A percentile compares a stretch with the other conserved stretches of the same genome.
Evolutionary conservation across 2,113 vertebrate genomes (phyloP).

Genomic region (Helogale parvula): DNA sequence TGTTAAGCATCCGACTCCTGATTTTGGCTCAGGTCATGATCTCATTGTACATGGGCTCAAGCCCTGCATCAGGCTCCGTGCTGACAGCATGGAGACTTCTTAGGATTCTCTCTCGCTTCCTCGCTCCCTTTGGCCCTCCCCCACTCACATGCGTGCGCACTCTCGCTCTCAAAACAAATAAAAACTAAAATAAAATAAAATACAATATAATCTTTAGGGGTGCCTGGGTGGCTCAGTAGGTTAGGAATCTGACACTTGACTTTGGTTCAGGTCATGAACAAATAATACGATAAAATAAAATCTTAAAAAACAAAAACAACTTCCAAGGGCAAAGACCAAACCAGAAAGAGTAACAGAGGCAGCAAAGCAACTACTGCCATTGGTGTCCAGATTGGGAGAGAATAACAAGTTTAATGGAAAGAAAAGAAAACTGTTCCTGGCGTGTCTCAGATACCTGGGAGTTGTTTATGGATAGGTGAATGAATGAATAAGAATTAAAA

Average conservation of each 20-base stretch:
- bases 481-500: slow-evolving; percentile 22
- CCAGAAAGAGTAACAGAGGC: background rate
- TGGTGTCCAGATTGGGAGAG: background rate
- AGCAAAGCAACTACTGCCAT: background rate
- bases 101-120: too few species aligned
- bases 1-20: too few species aligned
- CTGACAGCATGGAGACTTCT: too few species aligned
- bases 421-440: background rate
- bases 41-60: too few species aligned
- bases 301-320: slow-evolving; percentile 26
- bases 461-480: background rate
- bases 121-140: too few species aligned
- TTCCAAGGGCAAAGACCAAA: slow-evolving; percentile 36
- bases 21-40: too few species aligned
- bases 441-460: background rate
- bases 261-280: background rate
- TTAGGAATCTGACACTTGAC: background rate
- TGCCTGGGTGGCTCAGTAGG: background rate
- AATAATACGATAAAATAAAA: too few species aligned
- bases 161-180: too few species aligned
- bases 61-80: too few species aligned
- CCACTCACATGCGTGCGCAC: too few species aligned
- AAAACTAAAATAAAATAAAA: background rate
- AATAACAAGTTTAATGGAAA: slow-evolving; percentile 1
- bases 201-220: background rate